A percentile compares a stretch with the other conserved stretches of the same genome.
phyloP scores from a whole-genome alignment of 2,113 vertebrate species.

The Lota lota region DNA sequence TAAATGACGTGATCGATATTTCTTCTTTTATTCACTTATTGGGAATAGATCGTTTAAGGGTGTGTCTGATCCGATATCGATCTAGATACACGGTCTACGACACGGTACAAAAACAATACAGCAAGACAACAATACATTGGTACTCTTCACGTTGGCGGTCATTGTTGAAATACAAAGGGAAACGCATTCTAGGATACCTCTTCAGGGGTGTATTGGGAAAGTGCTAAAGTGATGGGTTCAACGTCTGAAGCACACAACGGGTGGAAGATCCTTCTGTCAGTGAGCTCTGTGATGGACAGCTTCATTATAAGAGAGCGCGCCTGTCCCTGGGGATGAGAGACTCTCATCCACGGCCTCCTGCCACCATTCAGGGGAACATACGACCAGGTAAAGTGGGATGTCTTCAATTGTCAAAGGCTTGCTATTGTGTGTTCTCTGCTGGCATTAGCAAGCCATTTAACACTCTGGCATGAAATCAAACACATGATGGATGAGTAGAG shows the following conservation, averaged over 20 bases:
- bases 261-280: conserved; percentile 64
- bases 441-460: conserved; percentile 31
- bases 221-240: conserved; percentile 2
- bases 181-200: too few relatives aligned
- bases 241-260: not conserved
- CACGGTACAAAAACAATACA: too few relatives aligned
- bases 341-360: conserved; percentile 10
- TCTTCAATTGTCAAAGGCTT: conserved; percentile 69
- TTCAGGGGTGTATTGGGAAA: conserved; percentile 38
- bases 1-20: too few relatives aligned
- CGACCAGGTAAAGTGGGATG: conserved; percentile 66
- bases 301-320: conserved; percentile 72
- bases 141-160: too few relatives aligned
- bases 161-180: too few relatives aligned
- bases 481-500: conserved; percentile 65
- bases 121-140: too few relatives aligned
- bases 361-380: conserved; percentile 40
- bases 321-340: conserved; percentile 29
- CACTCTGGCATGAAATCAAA: conserved; percentile 70
- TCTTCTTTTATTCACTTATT: too few relatives aligned
- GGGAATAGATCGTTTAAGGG: too few relatives aligned
- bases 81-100: too few relatives aligned
- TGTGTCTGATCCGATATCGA: too few relatives aligned
- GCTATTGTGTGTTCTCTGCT: conserved; percentile 64
- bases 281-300: conserved; percentile 62